Evolutionary conservation across 30 jellyfish, hydroid and myxozoan species (phyloP).

Genomic region (Hydractinia echinata): DNA sequence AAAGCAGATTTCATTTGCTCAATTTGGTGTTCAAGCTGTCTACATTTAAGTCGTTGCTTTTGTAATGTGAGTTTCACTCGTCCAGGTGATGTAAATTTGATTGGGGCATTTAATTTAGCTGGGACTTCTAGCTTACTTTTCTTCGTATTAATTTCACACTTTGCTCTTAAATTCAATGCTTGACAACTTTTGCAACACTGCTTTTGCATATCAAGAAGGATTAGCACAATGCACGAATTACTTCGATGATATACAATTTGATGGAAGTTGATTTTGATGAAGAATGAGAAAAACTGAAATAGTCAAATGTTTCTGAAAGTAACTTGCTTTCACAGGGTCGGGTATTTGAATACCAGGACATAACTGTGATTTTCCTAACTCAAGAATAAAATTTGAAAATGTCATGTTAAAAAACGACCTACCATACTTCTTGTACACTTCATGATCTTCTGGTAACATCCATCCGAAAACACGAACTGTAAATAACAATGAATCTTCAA

Average conservation of each 20-base stretch:
- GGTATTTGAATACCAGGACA: neutral
- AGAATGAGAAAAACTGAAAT: neutral
- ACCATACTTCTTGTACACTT: neutral
- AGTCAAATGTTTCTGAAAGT: neutral
- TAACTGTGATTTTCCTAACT: neutral
- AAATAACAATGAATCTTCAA: neutral
- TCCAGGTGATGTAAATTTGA: neutral
- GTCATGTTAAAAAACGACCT: neutral
- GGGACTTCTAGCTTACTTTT: too few species aligned
- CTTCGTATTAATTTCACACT: too few species aligned
- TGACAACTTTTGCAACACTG: too few species aligned
- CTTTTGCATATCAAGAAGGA: too few species aligned
- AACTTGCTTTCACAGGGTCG: neutral
- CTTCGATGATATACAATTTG: neutral
- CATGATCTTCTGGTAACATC: conserved; percentile 9
- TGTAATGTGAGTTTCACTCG: neutral
- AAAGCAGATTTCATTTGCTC: too few species aligned
- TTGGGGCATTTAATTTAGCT: too few species aligned
- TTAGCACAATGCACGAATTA: neutral
- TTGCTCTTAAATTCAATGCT: too few species aligned
- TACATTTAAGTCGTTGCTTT: neutral
- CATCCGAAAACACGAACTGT: conserved; percentile 10
- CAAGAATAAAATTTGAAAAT: neutral
- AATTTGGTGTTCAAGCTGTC: neutral
- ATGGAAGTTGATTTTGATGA: neutral